A percentile compares a stretch with the other conserved stretches of the same genome.
These are phyloP conservation scores for Gryllus bimaculatus DNA, from an alignment of 1,140 invertebrate species.

Conservation along the genomic window DNA sequence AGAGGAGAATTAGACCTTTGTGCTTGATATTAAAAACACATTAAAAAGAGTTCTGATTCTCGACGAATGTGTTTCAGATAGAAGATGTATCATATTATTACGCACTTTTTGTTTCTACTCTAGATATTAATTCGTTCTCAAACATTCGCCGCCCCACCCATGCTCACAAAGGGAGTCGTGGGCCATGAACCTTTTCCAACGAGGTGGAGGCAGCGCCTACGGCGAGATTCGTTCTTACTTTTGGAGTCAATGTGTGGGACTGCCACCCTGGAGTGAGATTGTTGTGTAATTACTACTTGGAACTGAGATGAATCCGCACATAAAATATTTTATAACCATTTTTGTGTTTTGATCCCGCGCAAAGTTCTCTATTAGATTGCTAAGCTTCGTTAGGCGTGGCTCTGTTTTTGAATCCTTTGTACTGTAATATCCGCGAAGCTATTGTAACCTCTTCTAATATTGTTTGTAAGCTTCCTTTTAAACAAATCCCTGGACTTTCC, in stretches of 20 bases:
- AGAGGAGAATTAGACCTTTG: neutral
- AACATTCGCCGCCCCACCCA: neutral
- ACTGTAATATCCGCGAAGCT: too few relatives aligned
- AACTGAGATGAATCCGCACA: too few relatives aligned
- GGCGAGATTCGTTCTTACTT: neutral
- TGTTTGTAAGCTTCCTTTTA: too few relatives aligned
- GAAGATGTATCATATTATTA: neutral
- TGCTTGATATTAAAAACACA: slow-evolving; percentile 1
- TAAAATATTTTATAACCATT: too few relatives aligned
- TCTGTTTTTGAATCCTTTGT: too few relatives aligned
- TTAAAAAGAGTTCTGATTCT: slow-evolving; percentile 2
- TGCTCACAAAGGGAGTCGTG: neutral
- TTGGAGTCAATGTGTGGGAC: neutral
- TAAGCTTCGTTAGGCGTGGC: too few relatives aligned
- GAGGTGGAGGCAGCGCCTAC: neutral
- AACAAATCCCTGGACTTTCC: too few relatives aligned
- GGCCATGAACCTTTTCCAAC: neutral
- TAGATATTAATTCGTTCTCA: neutral
- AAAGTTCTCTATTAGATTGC: too few relatives aligned
- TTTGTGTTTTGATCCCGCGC: too few relatives aligned
- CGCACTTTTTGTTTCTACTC: neutral
- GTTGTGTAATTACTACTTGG: too few relatives aligned
- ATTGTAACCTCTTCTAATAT: too few relatives aligned
- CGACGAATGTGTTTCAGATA: neutral
- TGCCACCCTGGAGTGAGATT: neutral